Evolutionary conservation across 2,113 vertebrate species (phyloP).

Genomic region (Platysteira castanea): DNA sequence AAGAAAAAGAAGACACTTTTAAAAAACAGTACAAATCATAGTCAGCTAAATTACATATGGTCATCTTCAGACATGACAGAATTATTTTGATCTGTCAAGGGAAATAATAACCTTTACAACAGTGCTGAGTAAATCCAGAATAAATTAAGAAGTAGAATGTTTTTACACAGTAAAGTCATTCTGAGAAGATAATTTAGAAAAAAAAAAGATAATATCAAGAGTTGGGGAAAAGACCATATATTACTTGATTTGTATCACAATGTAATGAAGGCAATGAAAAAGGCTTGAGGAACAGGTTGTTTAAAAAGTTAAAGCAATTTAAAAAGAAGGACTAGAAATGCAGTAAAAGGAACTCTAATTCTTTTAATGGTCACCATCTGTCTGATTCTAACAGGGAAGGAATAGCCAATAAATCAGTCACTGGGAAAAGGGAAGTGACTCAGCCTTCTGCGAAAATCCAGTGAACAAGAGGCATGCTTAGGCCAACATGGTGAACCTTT

Average conservation of each 20-base stretch:
- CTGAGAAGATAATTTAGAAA: neutral
- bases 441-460: neutral
- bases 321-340: neutral
- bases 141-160: neutral
- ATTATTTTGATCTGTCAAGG: neutral
- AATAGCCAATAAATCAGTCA: neutral
- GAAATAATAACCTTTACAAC: neutral
- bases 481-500: neutral
- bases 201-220: neutral
- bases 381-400: neutral
- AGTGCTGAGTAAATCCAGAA: neutral
- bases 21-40: neutral
- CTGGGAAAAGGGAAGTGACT: neutral
- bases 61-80: neutral
- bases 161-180: neutral
- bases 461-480: neutral
- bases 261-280: neutral
- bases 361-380: neutral
- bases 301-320: neutral
- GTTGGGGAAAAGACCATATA: neutral
- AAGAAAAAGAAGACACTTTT: neutral
- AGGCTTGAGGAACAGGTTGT: neutral
- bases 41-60: neutral
- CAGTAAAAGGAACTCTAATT: neutral
- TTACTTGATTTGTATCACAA: neutral